Evolutionary conservation across 2,113 vertebrate species (phyloP), one percentile per base, ranked within the genome.

Genomic region (Ophiodon elongatus): DNA sequence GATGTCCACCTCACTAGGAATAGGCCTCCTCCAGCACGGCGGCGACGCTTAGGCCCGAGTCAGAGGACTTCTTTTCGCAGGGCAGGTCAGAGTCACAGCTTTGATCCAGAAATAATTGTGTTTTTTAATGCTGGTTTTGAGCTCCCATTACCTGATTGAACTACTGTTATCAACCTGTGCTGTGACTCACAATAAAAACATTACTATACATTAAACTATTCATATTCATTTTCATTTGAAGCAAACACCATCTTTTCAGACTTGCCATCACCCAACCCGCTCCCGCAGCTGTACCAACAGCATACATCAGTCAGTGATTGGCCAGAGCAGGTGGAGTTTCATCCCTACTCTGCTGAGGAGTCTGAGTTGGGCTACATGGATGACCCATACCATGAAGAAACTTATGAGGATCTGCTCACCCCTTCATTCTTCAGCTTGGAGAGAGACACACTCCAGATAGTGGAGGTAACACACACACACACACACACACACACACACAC

Each of bases 1-100:
- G 96, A 96, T 74, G 95, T 96, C 33, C 96, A 96, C 82, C 92
- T 96, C 63, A 96, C 96, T 2, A 94, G 96, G 69, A 96, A 96
- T 89, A 93, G 96, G 74, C 96, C 96, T 66, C 95, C 96, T 60
- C 96, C 96, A 3, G 96, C 96, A 35, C 89, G 96, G 17, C 93
- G 96, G 52, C 94, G 93, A 4, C 94, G 96, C 76, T 94, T 92
- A 15, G 93, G 94, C 41, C 89, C 94, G 11, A 94, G 90, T 43
- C 95, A 96, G 84, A 93, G 96, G 69, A 95, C 93, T 0, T 92
- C 94, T 11, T 95, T 96, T 79, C 87, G 94, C 80, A 93, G 96
- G 76, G 88, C 96, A 88, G 96, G 96, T 96, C 73, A 81, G 85
- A 73, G 31, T 70, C 23, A 41, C n/a, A 57, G 31, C 19, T 27